phyloP scores from a whole-genome alignment of 92 coral and sea anemone species.

The Epizoanthus ramosus region DNA sequence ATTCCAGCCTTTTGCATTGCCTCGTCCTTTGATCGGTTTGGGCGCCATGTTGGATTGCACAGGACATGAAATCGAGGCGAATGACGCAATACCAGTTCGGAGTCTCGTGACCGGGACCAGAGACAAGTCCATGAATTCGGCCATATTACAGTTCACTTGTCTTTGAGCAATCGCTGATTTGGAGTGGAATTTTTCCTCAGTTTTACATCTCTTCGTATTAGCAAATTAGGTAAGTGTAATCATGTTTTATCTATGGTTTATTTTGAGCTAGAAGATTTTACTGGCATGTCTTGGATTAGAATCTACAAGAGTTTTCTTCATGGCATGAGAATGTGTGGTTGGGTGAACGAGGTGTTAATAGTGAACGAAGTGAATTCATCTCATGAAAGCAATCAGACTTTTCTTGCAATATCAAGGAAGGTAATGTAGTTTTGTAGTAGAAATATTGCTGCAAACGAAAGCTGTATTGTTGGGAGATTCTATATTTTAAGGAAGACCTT shows the following conservation, averaged over 20 bases:
- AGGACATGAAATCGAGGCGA: constrained; percentile 37
- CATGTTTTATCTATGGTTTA: neutral
- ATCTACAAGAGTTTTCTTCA: neutral
- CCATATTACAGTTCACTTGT: constrained; percentile 68
- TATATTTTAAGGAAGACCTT: neutral
- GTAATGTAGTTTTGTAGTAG: neutral
- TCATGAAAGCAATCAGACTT: too few relatives aligned
- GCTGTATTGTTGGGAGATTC: neutral
- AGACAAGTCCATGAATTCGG: constrained; percentile 67
- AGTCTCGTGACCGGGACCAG: constrained; percentile 74
- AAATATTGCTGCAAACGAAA: neutral
- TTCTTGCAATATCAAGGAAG: neutral
- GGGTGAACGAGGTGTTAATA: too few relatives aligned
- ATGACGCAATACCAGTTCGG: constrained; percentile 76
- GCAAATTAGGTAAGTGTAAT: constrained; percentile 33
- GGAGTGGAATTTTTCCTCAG: constrained; percentile 31
- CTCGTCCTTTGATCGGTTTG: constrained; percentile 59
- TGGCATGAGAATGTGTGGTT: neutral
- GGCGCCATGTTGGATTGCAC: constrained; percentile 78
- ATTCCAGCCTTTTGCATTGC: constrained; percentile 46
- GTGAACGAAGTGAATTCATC: too few relatives aligned
- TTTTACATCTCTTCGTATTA: constrained; percentile 36
- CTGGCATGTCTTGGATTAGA: neutral
- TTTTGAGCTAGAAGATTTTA: neutral
- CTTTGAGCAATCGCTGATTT: constrained; percentile 43